Percentiles rank a stretch among this genome's conserved stretches.
Evolutionary conservation across 35 echinoderm and acorn worm species (phyloP).

Genomic region (Amphiura filiformis): DNA sequence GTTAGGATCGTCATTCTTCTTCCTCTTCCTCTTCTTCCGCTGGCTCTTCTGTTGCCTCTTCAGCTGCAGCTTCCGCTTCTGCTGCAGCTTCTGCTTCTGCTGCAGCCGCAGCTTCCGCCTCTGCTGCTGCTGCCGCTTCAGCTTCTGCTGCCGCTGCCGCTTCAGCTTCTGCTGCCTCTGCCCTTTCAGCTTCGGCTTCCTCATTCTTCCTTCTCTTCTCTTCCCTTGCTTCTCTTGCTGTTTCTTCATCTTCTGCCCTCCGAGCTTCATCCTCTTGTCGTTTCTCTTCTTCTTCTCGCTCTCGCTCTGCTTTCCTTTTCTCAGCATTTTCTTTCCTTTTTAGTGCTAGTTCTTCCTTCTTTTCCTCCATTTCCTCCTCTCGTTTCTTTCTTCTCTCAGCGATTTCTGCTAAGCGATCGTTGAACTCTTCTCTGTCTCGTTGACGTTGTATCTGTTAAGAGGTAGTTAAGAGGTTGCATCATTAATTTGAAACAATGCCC

Average conservation of each 20-base stretch:
- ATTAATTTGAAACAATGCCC: too few relatives aligned
- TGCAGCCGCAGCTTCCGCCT: neutral
- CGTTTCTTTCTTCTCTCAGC: neutral
- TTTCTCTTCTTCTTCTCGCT: neutral
- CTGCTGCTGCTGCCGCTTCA: neutral
- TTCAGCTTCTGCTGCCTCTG: too few relatives aligned
- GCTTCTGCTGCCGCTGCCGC: neutral
- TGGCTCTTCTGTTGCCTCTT: neutral
- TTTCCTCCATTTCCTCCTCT: neutral
- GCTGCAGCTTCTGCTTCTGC: too few relatives aligned
- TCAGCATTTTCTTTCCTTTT: neutral
- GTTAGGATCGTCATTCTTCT: neutral
- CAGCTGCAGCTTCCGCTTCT: neutral
- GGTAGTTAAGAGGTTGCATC: neutral
- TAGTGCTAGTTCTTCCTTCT: neutral
- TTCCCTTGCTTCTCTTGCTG: neutral
- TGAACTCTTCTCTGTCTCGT: neutral
- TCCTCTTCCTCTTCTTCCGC: neutral
- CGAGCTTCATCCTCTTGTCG: neutral
- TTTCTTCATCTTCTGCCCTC: neutral
- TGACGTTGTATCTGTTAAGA: neutral
- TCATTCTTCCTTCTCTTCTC: neutral
- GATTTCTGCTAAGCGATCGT: neutral
- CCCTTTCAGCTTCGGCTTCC: too few relatives aligned
- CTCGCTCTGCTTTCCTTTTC: neutral